Evolutionary conservation across 2,113 vertebrate genomes (phyloP), one percentile per base, ranked within the genome.

Genomic region (Burhinus bistriatus): DNA sequence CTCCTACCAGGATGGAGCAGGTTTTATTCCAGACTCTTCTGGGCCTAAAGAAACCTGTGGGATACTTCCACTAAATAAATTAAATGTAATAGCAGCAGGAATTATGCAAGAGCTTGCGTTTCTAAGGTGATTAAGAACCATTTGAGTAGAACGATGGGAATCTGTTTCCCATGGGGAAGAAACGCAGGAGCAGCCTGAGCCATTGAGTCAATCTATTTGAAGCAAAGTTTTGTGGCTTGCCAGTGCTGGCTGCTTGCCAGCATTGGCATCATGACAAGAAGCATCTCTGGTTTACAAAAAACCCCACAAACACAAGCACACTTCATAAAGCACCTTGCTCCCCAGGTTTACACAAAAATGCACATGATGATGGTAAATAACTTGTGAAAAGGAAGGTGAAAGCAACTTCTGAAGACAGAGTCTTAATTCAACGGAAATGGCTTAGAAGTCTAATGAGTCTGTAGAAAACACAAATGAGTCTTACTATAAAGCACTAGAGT

Each of bases 121-220:
- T 94, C 82, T 94, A 86, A 95, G 82, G 93, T 72, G 85, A 94
- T 93, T 94, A 93, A 92, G 78, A 88, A 88, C 59, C 79, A 88
- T 70, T 79, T 57, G 62, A 90, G 83, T 6, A 88, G 85, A 92
- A 95, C 42, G 90, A 94, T 83, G 64, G 89, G 71, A 92, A 94
- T 80, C 90, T 83, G 52, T 58, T 93, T 88, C 92, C 92, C 81
- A 45, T 36, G 71, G 79, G 69, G 71, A 72, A 88, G 79, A 88
- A 88, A 73, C 0, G 1, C 36, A 86, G 85, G 78, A 95, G 90
- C 58, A 83, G 88, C 66, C 73, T 9, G 34, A 71, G 73, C 83
- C 54, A 73, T 2, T 25, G 59, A 88, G 75, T 40, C 81, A 27
- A 79, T 71, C 78, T 80, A 52, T 69, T 22, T 38, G 87, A 76